Evolutionary conservation across 2,888 invertebrate species (phyloP).

Genomic region (Ophioninae sp.): DNA sequence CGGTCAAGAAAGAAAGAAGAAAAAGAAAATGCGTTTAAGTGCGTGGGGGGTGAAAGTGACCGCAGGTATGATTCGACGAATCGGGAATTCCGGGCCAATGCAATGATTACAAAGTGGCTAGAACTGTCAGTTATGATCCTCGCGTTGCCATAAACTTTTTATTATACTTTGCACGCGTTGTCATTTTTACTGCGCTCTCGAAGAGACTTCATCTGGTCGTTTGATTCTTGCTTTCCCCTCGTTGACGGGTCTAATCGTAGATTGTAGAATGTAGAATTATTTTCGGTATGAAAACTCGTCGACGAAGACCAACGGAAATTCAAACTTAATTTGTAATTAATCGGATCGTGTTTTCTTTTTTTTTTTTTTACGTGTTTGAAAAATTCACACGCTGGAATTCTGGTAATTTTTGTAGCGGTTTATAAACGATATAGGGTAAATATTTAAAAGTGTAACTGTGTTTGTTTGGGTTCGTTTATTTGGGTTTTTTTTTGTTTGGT

Average conservation of each 20-base stretch:
- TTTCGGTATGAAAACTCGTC: neutral
- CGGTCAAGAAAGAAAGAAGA: conserved; percentile 10
- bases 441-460: too few relatives aligned
- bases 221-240: neutral
- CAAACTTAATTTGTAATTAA: too few relatives aligned
- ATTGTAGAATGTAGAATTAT: neutral
- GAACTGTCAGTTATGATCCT: neutral
- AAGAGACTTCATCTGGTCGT: neutral
- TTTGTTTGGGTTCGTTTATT: too few relatives aligned
- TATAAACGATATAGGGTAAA: too few relatives aligned
- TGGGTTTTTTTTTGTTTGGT: too few relatives aligned
- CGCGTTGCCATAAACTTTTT: neutral
- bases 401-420: neutral
- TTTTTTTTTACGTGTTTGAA: too few relatives aligned
- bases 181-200: neutral
- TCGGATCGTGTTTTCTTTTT: too few relatives aligned
- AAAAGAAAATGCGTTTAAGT: conserved; percentile 69
- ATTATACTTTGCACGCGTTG: neutral
- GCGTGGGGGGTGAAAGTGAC: conserved; percentile 78
- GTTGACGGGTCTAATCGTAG: neutral
- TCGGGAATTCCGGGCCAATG: conserved; percentile 19
- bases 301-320: neutral
- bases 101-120: neutral
- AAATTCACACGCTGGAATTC: neutral
- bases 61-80: conserved; percentile 66